Evolutionary conservation across 2,888 invertebrate genomes (phyloP).

Genomic region (Limenitis camilla): DNA sequence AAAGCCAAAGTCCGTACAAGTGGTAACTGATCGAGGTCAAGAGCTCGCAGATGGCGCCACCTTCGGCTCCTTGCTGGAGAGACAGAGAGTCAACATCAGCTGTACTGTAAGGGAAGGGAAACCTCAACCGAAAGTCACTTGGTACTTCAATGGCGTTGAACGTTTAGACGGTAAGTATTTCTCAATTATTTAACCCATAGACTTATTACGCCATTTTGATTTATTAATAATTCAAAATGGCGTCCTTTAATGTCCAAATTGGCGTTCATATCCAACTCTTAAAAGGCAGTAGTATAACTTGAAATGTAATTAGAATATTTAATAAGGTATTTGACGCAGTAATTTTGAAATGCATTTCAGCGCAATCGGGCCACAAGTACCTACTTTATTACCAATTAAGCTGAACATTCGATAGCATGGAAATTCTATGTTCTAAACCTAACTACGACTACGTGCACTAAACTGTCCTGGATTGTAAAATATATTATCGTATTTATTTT

Average conservation of each 20-base stretch:
- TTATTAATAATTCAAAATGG: background rate
- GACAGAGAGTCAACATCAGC: slow-evolving; percentile 78
- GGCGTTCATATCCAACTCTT: too few species aligned
- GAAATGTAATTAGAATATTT: background rate
- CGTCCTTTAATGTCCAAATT: background rate
- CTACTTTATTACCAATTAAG: too few species aligned
- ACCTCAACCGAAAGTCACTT: slow-evolving; percentile 87
- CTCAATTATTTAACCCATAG: background rate
- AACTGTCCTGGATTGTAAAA: too few species aligned
- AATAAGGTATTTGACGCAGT: background rate
- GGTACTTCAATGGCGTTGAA: slow-evolving; percentile 85
- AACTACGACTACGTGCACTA: background rate
- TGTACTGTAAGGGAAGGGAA: slow-evolving; percentile 88
- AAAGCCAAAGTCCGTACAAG: slow-evolving; percentile 84
- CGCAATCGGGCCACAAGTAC: too few species aligned
- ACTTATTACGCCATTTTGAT: too few species aligned
- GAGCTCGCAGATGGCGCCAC: slow-evolving; percentile 76
- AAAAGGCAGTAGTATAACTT: too few species aligned
- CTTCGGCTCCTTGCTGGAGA: slow-evolving; percentile 82
- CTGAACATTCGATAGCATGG: too few species aligned
- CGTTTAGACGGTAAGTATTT: slow-evolving; percentile 72
- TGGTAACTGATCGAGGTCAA: slow-evolving; percentile 78
- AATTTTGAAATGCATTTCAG: background rate
- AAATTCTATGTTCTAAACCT: too few species aligned
- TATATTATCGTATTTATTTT: too few species aligned